Base-by-base conservation (phyloP, 1,140 invertebrate species). In the Aphaenogaster rudis region DNA sequence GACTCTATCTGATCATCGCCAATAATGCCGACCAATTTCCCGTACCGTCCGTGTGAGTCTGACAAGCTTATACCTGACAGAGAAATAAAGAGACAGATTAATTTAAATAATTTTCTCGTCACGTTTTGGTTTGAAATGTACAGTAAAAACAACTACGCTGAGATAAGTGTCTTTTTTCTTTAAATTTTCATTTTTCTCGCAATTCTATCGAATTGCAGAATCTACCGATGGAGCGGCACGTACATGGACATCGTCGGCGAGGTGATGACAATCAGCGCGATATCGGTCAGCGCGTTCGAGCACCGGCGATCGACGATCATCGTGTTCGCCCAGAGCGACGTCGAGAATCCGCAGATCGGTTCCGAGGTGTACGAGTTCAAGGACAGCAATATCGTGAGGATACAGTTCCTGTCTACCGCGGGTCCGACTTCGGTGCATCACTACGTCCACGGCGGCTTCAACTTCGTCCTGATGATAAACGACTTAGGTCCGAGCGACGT, bases 221-320 rank as follows among this genome's bases (percentile, higher is more conserved):
- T 95, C 71, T 95, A 95, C 59, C 80, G 87, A 57, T 95, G 94
- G 94, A 91, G 80, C 36, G 94, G 88, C 2, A 94, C 91, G 1
- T 91, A 94, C 59, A 94, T 95, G 91, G 93, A 93, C n/a, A 82
- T 69, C 39, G 74, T 92, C 6, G 2, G 17, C 1, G 64, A 90
- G 13, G 39, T 91, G 28, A 61, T 71, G 59, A 91, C 89, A 1
- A 89, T 67, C 0, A 90, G 84, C 0, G 87, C 87, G 0, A 69
- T 88, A 11, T 82, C 91, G 2, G 88, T 94, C 8, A 72, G 87
- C 15, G 80, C 92, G 0, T 90, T 93, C 11, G 74, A 88, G 2
- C 45, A 91, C 8, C 87, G 87, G 28, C 76, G 52, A 66, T 90
- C 90, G 8, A 90, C 88, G 1, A 92, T 94, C 0, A 84, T 94